phyloP scores from a whole-genome alignment of 2,797 vertebrate species.

The Sebastes melanostomus region DNA sequence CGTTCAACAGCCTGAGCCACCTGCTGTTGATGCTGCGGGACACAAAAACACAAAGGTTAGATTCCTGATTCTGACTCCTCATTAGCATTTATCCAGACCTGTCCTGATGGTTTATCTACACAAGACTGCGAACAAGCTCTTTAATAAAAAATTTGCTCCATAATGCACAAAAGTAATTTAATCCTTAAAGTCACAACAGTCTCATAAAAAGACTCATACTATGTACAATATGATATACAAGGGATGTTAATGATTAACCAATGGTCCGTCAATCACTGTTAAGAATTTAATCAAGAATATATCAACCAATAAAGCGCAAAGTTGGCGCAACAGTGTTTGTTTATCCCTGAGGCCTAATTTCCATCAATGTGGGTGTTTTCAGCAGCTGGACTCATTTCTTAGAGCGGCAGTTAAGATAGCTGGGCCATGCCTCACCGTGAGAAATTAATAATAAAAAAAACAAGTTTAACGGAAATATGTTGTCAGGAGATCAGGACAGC shows the following conservation, averaged over 20 bases:
- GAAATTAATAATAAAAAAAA: neutral
- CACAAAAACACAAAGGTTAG: conserved; percentile 57
- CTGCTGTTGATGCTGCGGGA: conserved; percentile 94
- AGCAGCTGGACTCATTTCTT: neutral
- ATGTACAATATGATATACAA: neutral
- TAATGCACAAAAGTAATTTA: neutral
- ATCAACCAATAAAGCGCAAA: neutral
- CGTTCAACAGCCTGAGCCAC: conserved; percentile 97
- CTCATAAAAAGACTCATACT: neutral
- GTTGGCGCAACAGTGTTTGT: neutral
- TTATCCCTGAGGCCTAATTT: neutral
- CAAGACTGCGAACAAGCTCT: neutral
- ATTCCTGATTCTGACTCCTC: neutral
- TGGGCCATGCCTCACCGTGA: too few relatives aligned
- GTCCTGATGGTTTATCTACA: neutral
- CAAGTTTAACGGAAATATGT: neutral
- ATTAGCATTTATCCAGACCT: neutral
- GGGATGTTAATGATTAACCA: neutral
- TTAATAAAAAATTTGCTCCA: neutral
- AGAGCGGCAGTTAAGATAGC: neutral
- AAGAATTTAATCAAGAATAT: neutral
- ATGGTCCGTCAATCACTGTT: neutral
- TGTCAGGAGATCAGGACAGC: neutral
- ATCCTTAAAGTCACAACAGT: neutral
- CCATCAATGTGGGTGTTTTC: neutral